These are phyloP conservation scores for Oryctolagus cuniculus DNA, from an alignment of 2,113 vertebrate genomes.

Conservation along the genomic window mOryCun1.1 NC_091437.1:33178001-33178500, in stretches of 20 bases:
- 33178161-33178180: constrained; percentile 30
- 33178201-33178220: neutral
- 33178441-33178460: constrained; percentile 54
- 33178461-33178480: constrained; percentile 58
- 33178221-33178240: constrained; percentile 35
- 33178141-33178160: neutral
- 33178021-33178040: neutral
- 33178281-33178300: constrained; percentile 46
- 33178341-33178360: neutral
- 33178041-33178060: neutral
- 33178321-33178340: rapidly evolving
- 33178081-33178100: neutral
- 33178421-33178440: constrained; percentile 56
- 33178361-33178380: neutral
- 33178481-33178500: constrained; percentile 51
- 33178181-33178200: neutral
- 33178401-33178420: constrained; percentile 37
- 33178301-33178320: neutral
- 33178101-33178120: neutral
- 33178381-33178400: neutral
- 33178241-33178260: constrained; percentile 15
- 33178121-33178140: neutral
- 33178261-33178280: neutral
- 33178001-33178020: neutral
- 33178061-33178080: neutral